phyloP scores from a whole-genome alignment of 1,140 invertebrate species.

The Eriosoma lanigerum region DNA sequence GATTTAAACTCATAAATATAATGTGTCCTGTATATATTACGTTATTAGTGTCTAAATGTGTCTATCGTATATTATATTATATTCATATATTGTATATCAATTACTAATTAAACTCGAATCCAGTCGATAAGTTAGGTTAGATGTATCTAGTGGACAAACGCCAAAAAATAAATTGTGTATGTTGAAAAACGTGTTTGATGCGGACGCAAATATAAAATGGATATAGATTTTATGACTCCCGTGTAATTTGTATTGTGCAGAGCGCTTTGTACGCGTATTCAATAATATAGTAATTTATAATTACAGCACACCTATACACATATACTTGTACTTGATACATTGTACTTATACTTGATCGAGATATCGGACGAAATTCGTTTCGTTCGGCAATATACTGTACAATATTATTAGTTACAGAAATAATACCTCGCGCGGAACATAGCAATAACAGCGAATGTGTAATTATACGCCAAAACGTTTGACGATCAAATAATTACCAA shows the following conservation, averaged over 20 bases:
- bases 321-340: too few relatives aligned
- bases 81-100: too few relatives aligned
- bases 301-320: too few relatives aligned
- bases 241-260: background rate
- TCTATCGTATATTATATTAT: too few relatives aligned
- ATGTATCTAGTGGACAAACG: background rate
- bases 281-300: constrained; percentile 11
- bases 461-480: constrained; percentile 25
- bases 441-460: background rate
- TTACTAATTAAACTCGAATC: too few relatives aligned
- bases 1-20: too few relatives aligned
- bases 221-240: background rate
- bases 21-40: too few relatives aligned
- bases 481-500: constrained; percentile 10
- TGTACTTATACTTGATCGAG: background rate
- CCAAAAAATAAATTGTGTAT: background rate
- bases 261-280: background rate
- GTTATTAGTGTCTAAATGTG: too few relatives aligned
- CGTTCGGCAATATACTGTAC: too few relatives aligned
- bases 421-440: background rate
- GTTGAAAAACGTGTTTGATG: too few relatives aligned
- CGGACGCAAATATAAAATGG: constrained; percentile 2
- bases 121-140: too few relatives aligned
- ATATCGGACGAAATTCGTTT: background rate
- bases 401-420: too few relatives aligned